Evolutionary conservation across 2,113 vertebrate genomes (phyloP).

Genomic region (Colinus virginianus): DNA sequence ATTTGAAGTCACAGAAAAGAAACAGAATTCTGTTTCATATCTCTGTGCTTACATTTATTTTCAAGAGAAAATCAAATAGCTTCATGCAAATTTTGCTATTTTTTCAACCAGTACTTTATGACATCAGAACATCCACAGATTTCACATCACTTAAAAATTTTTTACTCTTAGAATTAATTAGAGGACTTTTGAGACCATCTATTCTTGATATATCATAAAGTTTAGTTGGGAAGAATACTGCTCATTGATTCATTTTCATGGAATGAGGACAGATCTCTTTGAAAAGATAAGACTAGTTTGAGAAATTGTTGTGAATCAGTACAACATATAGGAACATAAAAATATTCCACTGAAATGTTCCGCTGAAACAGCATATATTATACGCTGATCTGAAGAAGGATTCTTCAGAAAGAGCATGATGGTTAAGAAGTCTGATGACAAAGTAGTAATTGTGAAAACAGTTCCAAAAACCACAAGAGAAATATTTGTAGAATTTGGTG

Average conservation of each 20-base stretch:
- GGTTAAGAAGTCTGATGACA: background rate
- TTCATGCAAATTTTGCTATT: background rate
- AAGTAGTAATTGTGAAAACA: background rate
- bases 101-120: background rate
- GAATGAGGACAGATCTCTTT: background rate
- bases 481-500: background rate
- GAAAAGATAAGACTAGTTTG: background rate
- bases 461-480: background rate
- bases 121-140: background rate
- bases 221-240: background rate
- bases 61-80: background rate
- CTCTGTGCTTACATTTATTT: constrained; percentile 18
- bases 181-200: background rate
- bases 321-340: background rate
- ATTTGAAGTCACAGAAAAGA: background rate
- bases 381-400: background rate
- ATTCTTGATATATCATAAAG: background rate
- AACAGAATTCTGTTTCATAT: background rate
- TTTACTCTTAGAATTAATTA: background rate
- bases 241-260: background rate
- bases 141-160: background rate
- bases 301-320: background rate
- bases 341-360: background rate
- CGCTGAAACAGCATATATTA: background rate
- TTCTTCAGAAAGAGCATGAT: background rate